Evolutionary conservation across 2,888 invertebrate genomes (phyloP).

Genomic region (Drosophila recens): DNA sequence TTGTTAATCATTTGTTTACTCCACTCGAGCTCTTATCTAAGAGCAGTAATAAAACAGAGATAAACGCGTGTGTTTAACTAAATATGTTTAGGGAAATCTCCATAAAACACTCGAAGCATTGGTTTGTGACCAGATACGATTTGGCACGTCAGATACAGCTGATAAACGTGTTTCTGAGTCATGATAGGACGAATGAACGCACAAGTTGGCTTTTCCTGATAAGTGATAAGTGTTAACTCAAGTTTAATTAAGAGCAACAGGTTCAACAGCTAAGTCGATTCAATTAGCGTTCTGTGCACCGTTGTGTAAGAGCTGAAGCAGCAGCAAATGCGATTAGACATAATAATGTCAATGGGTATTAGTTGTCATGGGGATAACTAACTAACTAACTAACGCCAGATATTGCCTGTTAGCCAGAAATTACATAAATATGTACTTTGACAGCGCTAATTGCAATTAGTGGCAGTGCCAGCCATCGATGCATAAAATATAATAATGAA

Average conservation of each 20-base stretch:
- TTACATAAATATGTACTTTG: conserved; percentile 68
- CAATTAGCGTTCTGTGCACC: conserved; percentile 70
- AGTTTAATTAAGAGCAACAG: conserved; percentile 57
- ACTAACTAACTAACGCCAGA: conserved; percentile 20
- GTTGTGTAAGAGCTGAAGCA: conserved; percentile 25
- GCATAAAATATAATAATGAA: conserved; percentile 24
- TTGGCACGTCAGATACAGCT: conserved; percentile 13
- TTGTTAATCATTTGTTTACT: conserved; percentile 50
- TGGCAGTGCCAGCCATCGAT: conserved; percentile 30
- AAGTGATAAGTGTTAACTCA: conserved; percentile 51
- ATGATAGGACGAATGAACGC: conserved; percentile 9
- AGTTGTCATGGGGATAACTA: conserved; percentile 51
- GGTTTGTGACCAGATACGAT: conserved; percentile 25
- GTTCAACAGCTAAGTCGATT: conserved; percentile 37
- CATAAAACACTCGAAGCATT: conserved; percentile 8
- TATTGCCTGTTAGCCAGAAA: conserved; percentile 32
- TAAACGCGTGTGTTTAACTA: too few species aligned
- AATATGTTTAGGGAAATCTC: conserved; percentile 28
- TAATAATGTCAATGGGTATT: conserved; percentile 66
- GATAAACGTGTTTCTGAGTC: conserved; percentile 16
- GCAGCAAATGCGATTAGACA: conserved; percentile 65
- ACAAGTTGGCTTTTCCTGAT: background rate
- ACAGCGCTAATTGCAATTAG: conserved; percentile 77
- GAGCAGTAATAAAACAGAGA: conserved; percentile 30
- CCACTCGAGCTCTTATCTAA: conserved; percentile 24